Base-by-base conservation (phyloP, 2,113 vertebrate species). In the Peromyscus californicus region DNA sequence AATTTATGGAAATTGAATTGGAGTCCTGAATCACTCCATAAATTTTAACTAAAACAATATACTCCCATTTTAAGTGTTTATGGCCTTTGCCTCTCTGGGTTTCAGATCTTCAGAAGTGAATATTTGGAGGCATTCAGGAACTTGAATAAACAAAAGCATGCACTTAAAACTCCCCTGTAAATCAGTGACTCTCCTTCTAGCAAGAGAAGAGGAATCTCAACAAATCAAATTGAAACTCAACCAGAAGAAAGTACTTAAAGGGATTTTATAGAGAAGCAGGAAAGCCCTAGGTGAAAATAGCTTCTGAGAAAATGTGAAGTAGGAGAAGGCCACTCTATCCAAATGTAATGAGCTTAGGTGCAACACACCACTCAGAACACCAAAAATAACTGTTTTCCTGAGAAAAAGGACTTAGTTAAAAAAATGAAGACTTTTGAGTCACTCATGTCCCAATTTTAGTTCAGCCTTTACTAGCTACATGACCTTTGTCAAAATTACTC, bases 51-150 rank as follows among this genome's bases (percentile, higher is more conserved):
- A 85, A 94, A 98, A 96, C 89, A 95, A 97, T 93, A 88, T 94
- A 57, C 21, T 93, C 90, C 39, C 3, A 24, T 93, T 97, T 90
- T 96, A 97, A 97, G 69, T 95, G 96, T 92, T 96, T 95, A 63
- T 94, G 94, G 54, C 15, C 93, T 97, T 92, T 97, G 51, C 42
- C 51, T 97, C 75, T 75, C 79, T 92, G 98, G 98, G 95, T 98
- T 98, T 99, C 98, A 97, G 97, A 98, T 93, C 86, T 98, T 91
- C 96, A 98, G 96, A 98, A 98, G 24, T 97, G 85, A 54, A 97
- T 98, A 96, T 99, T 93, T 98, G 89, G 7, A 98, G 97, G 83
- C 98, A 98, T 95, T 98, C 97, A 61, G 98, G 99, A 98, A 97
- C 98, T 88, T 98, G 74, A 98, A 98, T 94, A 95, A 90, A 76